Conservation (phyloP, 2,797 vertebrate genomes). For the Enteromius thamalakanensis region DNA sequence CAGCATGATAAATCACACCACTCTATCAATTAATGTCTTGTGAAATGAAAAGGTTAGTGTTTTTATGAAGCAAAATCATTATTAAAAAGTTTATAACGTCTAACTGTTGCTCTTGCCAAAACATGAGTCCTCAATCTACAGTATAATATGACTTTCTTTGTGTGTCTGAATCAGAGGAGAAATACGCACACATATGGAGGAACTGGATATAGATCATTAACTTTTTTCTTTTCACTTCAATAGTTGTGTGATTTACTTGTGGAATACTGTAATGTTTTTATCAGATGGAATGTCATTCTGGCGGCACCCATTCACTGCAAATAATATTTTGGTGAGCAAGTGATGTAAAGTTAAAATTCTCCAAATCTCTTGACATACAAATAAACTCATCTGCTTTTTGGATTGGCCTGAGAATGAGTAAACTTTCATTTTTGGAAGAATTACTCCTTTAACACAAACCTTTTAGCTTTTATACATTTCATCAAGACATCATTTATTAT, state of each 20-base stretch:
- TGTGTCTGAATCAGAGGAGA: not conserved
- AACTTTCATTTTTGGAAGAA: not conserved
- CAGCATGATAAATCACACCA: not conserved
- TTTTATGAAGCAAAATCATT: no score
- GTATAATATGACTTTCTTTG: no score
- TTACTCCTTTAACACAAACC: not conserved
- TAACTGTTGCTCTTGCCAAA: no score
- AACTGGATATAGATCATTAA: no score
- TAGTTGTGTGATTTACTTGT: not conserved
- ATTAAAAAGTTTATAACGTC: no score
- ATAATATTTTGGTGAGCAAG: not conserved
- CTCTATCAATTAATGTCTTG: not conserved
- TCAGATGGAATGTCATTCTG: not conserved
- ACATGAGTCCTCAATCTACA: no score
- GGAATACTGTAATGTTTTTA: not conserved
- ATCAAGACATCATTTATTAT: not conserved
- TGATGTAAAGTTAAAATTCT: not conserved
- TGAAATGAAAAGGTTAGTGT: not conserved
- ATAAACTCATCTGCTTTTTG: not conserved
- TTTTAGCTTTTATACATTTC: slow-evolving; percentile 1
- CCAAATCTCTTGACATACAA: not conserved
- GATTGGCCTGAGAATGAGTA: not conserved
- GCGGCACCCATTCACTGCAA: not conserved
- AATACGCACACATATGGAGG: not conserved
- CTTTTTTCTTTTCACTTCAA: no score